Evolutionary conservation across 2,888 invertebrate genomes (phyloP), one percentile per base, ranked within the genome.

Genomic region (Macropis europaea): DNA sequence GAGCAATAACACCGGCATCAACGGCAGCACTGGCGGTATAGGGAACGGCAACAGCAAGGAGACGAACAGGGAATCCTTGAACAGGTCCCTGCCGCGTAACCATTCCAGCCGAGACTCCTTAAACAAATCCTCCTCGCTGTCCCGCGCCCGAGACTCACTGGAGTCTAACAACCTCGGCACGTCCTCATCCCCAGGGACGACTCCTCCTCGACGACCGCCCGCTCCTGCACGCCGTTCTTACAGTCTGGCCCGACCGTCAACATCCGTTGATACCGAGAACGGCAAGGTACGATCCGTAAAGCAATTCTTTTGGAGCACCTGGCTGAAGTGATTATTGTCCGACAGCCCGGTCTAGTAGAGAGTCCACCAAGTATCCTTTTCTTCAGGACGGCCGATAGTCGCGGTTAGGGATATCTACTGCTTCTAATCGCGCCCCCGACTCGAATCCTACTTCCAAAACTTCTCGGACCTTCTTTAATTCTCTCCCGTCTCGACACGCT

Each of bases 281-380:
- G 87, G 88, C 87, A 95, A 95, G 95, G 95, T 95, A 94, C 95
- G 95, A 89, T 90, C 92, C 90, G 88, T 90, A 85, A 93, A 92
- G 91, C 92, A 93, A 90, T 92, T 92, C 90, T 93, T 94, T 92
- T 94, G 94, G 94, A 93, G 92, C 91, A 92, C 90, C 91, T 92
- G 92, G 92, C 91, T 93, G 91, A 92, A 93, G 92, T 92, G 91
- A 77, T 90, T 88, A 90, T 90, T 85, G 73, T 82, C 84, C 91
- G 92, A 92, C 89, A 92, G 92, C 84, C 90, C 91, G 84, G 87
- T 90, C 85, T 90, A 90, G 89, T 79, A 78, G 73, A 76, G 66
- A 45, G 72, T 43, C 64, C 38, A 30, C 38, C 57, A 54, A n/a
- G 59, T 63, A 57, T 73, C 66, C 68, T 77, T 67, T 68, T 45